A percentile compares a stretch with the other conserved stretches of the same genome.
Conservation (phyloP, 2,888 invertebrate genomes). For the Hemaris fuciformis region DNA sequence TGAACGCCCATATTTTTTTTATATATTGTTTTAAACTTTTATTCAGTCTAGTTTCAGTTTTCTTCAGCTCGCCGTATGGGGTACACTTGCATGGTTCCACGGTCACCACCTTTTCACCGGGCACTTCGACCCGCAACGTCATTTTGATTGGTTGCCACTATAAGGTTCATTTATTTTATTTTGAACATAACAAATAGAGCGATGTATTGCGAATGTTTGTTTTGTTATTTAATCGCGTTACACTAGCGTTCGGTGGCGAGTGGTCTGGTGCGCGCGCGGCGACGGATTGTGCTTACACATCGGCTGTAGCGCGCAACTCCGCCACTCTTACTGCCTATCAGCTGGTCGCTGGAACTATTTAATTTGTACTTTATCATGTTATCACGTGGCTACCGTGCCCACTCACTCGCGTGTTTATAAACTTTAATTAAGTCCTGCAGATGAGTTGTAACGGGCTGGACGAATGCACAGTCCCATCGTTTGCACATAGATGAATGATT, state of each 20-base stretch:
- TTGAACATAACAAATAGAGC: constrained; percentile 23
- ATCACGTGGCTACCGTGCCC: constrained; percentile 60
- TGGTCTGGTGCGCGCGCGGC: constrained; percentile 54
- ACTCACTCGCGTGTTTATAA: constrained; percentile 31
- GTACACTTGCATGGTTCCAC: constrained; percentile 69
- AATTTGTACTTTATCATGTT: constrained; percentile 74
- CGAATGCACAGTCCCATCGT: background rate
- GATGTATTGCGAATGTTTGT: background rate
- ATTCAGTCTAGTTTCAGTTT: constrained; percentile 59
- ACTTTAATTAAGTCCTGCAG: constrained; percentile 19
- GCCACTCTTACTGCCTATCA: constrained; percentile 67
- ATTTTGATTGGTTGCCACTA: constrained; percentile 48
- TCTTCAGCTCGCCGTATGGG: constrained; percentile 51
- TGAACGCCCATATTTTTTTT: constrained; percentile 65
- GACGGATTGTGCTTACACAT: constrained; percentile 40
- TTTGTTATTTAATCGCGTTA: constrained; percentile 18
- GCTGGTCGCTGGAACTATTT: constrained; percentile 65
- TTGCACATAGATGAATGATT: background rate
- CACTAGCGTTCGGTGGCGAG: constrained; percentile 26
- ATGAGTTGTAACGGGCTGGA: background rate
- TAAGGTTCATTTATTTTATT: constrained; percentile 21
- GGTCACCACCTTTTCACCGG: constrained; percentile 68
- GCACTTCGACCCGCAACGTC: constrained; percentile 76
- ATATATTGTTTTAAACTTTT: constrained; percentile 63
- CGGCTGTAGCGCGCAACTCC: constrained; percentile 56